These are phyloP conservation scores for Chrysolina oricalcia DNA, from an alignment of 2,888 invertebrate genomes.

Conservation along the genomic window DNA sequence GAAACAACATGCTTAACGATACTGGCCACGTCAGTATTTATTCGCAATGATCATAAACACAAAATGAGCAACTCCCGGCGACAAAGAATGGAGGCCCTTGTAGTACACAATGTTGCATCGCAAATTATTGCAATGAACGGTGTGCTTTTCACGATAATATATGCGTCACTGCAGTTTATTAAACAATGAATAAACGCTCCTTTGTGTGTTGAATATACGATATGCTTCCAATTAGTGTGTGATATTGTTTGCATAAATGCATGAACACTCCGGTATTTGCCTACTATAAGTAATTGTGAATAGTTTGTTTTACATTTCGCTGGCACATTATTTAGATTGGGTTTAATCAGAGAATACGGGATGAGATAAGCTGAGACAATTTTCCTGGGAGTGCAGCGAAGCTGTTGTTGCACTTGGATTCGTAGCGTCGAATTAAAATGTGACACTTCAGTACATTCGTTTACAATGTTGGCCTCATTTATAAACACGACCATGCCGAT, in stretches of 20 bases:
- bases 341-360: conserved; percentile 35
- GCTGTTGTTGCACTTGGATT: not conserved
- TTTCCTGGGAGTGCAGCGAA: conserved; percentile 1
- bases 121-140: conserved; percentile 44
- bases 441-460: not conserved
- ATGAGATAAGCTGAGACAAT: conserved; percentile 31
- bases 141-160: conserved; percentile 51
- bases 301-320: conserved; percentile 45
- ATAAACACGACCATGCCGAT: too few relatives aligned
- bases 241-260: conserved; percentile 50
- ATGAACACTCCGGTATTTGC: conserved; percentile 50
- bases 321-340: conserved; percentile 39
- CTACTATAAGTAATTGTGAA: conserved; percentile 52
- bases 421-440: not conserved
- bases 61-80: conserved; percentile 26
- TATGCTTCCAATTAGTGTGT: conserved; percentile 30
- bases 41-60: conserved; percentile 4
- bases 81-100: conserved; percentile 43
- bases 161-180: conserved; percentile 55
- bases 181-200: conserved; percentile 54
- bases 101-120: conserved; percentile 46
- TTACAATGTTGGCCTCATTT: not conserved
- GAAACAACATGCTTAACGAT: not conserved
- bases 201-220: conserved; percentile 46
- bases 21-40: not conserved